phyloP scores from a whole-genome alignment of 2,888 invertebrate species.

The Prosopocoilus inquinatus region DNA sequence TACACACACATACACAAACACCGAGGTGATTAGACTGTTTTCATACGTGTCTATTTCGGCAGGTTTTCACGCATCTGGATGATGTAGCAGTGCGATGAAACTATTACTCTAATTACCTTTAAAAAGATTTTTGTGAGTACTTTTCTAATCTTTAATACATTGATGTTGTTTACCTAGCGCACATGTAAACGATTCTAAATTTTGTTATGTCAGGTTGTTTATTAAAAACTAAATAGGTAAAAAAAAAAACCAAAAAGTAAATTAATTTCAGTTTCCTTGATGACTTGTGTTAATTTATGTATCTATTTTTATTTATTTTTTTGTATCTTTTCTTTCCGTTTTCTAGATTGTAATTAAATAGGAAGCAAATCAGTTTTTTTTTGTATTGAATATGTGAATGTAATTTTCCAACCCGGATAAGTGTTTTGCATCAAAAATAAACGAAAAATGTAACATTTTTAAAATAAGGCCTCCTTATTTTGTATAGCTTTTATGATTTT shows the following conservation, averaged over 20 bases:
- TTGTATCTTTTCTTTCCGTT: neutral
- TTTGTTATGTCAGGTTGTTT: constrained; percentile 11
- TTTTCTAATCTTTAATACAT: constrained; percentile 48
- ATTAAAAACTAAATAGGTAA: constrained; percentile 7
- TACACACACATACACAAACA: constrained; percentile 7
- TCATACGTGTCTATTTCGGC: neutral
- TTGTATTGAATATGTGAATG: neutral
- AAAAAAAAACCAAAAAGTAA: constrained; percentile 3
- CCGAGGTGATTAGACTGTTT: constrained; percentile 15
- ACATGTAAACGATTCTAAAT: constrained; percentile 29
- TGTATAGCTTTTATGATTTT: constrained; percentile 18
- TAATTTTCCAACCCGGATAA: neutral
- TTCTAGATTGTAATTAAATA: constrained; percentile 7
- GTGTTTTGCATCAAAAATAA: constrained; percentile 6
- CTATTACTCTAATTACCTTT: constrained; percentile 8
- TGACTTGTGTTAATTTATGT: constrained; percentile 7
- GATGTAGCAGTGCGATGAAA: neutral
- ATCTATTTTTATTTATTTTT: constrained; percentile 7
- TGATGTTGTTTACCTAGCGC: constrained; percentile 40
- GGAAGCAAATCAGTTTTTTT: constrained; percentile 2
- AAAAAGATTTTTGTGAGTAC: constrained; percentile 38
- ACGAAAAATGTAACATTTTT: constrained; percentile 5
- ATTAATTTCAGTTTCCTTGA: constrained; percentile 2
- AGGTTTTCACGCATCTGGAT: too few species aligned
- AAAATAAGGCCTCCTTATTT: constrained; percentile 16